Conservation (phyloP, 1,140 invertebrate genomes). For the Neodiprion lecontei region DNA sequence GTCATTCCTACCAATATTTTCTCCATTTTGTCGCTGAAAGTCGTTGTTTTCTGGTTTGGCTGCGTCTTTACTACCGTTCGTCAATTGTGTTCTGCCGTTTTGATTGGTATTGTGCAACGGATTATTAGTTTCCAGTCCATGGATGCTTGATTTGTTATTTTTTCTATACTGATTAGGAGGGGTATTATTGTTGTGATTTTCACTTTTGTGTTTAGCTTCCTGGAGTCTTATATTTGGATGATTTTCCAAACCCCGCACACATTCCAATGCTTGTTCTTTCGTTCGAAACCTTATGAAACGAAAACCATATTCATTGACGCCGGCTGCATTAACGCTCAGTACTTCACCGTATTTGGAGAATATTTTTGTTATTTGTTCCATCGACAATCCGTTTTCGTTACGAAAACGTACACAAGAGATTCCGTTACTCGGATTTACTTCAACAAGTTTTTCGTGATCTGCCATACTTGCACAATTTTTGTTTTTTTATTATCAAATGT, state of each 20-base stretch:
- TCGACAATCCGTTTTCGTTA: slow-evolving; percentile 18
- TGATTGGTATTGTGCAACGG: not conserved
- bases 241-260: slow-evolving; percentile 12
- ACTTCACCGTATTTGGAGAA: slow-evolving; percentile 35
- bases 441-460: not conserved
- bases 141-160: not conserved
- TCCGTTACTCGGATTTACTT: not conserved
- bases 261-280: slow-evolving; percentile 10
- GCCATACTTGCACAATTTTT: not conserved
- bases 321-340: not conserved
- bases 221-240: slow-evolving; percentile 20
- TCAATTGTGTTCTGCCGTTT: not conserved
- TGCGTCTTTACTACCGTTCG: not conserved
- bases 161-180: not conserved
- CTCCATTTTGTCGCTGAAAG: too few species aligned
- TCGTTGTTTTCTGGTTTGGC: too few species aligned
- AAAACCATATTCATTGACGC: slow-evolving; percentile 8
- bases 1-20: too few species aligned
- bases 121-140: not conserved
- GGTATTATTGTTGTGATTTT: slow-evolving; percentile 9
- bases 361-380: slow-evolving; percentile 13
- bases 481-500: too few species aligned
- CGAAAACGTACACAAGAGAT: slow-evolving; percentile 28
- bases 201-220: slow-evolving; percentile 8
- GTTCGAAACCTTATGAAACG: slow-evolving; percentile 27